phyloP scores from a whole-genome alignment of 2,888 invertebrate species.

The Rhopalosiphum nymphaeae region DNA sequence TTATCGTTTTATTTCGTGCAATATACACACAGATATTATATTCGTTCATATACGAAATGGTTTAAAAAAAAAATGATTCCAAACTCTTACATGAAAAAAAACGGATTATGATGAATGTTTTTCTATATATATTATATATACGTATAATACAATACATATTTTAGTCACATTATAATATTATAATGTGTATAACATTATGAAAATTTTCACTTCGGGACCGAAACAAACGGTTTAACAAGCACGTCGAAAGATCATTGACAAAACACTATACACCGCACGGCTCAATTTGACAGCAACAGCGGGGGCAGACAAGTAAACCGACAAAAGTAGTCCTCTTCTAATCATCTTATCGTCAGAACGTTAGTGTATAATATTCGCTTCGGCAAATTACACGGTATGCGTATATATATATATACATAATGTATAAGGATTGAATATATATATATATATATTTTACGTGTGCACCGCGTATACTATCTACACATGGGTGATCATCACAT shows the following conservation, averaged over 20 bases:
- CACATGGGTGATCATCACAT: constrained; percentile 46
- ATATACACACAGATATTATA: not conserved
- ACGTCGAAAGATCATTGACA: constrained; percentile 63
- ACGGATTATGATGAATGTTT: not conserved
- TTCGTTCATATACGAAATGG: not conserved
- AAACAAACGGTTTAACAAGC: constrained; percentile 61
- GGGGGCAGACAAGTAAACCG: constrained; percentile 40
- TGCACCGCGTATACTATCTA: constrained; percentile 1
- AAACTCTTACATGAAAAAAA: not conserved
- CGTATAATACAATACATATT: not conserved
- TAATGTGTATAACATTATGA: not conserved
- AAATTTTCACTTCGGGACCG: constrained; percentile 3
- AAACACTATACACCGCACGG: not conserved
- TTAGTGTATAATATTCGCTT: constrained; percentile 41
- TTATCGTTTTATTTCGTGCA: not conserved
- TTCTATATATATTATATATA: not conserved
- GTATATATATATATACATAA: not conserved
- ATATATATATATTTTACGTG: constrained; percentile 7
- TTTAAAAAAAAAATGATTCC: not conserved
- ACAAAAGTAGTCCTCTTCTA: constrained; percentile 22
- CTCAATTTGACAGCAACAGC: constrained; percentile 27
- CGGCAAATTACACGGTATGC: constrained; percentile 54
- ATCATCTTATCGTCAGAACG: constrained; percentile 47
- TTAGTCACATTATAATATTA: constrained; percentile 6
- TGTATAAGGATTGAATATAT: not conserved